phyloP scores from a whole-genome alignment of 2,888 invertebrate species.

The Synanthedon tipuliformis region DNA sequence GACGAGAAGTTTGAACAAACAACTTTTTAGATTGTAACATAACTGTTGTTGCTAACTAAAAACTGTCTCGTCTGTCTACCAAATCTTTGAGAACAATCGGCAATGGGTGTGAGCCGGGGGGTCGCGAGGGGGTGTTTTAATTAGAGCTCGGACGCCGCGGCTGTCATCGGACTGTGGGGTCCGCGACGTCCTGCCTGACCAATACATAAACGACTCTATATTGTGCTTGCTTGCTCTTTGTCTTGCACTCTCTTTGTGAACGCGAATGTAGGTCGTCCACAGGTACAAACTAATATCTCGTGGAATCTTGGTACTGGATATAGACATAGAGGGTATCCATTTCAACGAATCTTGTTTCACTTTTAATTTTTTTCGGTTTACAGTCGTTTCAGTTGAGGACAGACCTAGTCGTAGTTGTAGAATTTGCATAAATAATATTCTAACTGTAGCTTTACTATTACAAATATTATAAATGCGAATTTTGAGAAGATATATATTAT shows the following conservation, averaged over 20 bases:
- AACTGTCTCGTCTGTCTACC: not conserved
- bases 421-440: no score
- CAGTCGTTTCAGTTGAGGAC: no score
- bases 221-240: not conserved
- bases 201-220: conserved; percentile 3
- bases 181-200: conserved; percentile 16
- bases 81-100: conserved; percentile 7
- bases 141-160: conserved; percentile 59
- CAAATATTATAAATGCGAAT: not conserved
- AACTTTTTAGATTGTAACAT: no score
- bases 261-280: not conserved
- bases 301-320: no score
- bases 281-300: not conserved
- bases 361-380: no score
- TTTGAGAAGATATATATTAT: no score
- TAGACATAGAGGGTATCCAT: no score
- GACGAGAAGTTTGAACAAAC: no score
- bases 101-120: conserved; percentile 15
- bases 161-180: conserved; percentile 11
- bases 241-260: not conserved
- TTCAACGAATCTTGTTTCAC: no score
- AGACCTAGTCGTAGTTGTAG: no score
- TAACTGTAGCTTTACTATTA: no score
- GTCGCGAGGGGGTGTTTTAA: conserved; percentile 48
- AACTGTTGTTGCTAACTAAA: no score